Evolutionary conservation across 1,140 invertebrate genomes (phyloP).

Genomic region (Eriosoma lanigerum): DNA sequence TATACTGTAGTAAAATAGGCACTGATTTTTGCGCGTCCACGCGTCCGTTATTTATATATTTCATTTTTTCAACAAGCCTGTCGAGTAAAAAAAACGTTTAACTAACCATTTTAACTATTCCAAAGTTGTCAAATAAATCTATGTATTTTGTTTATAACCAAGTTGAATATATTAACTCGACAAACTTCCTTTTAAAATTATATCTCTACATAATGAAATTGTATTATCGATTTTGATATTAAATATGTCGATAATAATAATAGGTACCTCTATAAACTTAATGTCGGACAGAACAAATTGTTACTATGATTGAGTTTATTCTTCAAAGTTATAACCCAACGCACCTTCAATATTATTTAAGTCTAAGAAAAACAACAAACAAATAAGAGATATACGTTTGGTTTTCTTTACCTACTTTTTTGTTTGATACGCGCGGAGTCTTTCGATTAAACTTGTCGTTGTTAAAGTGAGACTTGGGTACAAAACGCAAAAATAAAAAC

Average conservation of each 20-base stretch:
- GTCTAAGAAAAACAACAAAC: not conserved
- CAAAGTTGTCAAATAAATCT: constrained; percentile 3
- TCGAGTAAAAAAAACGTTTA: not conserved
- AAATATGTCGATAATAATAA: too few species aligned
- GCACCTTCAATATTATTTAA: too few species aligned
- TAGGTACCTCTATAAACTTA: too few species aligned
- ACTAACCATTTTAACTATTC: not conserved
- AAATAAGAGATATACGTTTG: constrained; percentile 28
- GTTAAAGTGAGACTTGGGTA: constrained; percentile 30
- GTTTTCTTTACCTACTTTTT: constrained; percentile 7
- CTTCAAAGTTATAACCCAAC: too few species aligned
- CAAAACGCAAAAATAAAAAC: constrained; percentile 1
- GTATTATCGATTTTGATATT: too few species aligned
- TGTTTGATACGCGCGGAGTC: constrained; percentile 3
- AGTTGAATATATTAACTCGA: not conserved
- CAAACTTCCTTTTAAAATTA: not conserved
- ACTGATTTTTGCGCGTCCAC: constrained; percentile 7
- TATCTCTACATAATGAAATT: too few species aligned
- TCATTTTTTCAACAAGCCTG: not conserved
- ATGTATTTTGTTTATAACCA: not conserved
- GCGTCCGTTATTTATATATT: not conserved
- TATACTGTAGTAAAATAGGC: not conserved
- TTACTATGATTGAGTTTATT: too few species aligned
- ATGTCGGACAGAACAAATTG: too few species aligned
- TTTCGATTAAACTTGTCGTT: constrained; percentile 23